Base-by-base conservation (phyloP, 2,797 vertebrate genomes). In the Poeciliopsis turneri region DNA sequence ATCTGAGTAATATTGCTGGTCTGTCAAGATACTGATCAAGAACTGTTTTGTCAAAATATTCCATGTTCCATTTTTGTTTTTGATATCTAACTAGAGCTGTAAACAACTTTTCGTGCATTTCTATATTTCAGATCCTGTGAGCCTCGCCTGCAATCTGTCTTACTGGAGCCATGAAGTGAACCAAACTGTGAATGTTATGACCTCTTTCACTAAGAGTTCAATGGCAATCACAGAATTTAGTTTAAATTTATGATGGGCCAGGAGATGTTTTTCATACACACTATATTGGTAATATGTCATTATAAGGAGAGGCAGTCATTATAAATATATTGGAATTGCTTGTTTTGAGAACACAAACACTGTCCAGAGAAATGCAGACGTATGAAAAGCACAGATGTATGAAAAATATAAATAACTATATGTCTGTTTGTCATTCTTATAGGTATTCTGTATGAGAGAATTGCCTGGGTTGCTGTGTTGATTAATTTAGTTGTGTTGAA, bases 401-500 rank as follows among this genome's bases (percentile, higher is more conserved):
- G n/a, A 70, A 70, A 64, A n/a, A 25, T 45, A 72, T 49, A 47
- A 68, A 78, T 74, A 73, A 23, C 61, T 81, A 69, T 70, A 78
- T 80, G 66, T 68, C 76, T 77, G 69, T 72, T 55, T 85, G 81
- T 80, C 78, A 84, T 74, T 89, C 80, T 79, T 89, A 75, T 89
- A 88, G 85, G 82, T 88, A 83, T 88, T 88, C 78, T 66, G 76
- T 81, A 81, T 57, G 79, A 88, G 90, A 82, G 82, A 87, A 80
- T 82, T 86, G 87, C 80, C 90, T 71, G 74, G 81, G 85, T 85
- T 93, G 90, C 84, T 82, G 88, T 92, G 92, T 93, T 95, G 93
- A 95, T 96, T 95, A 94, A 95, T 95, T 96, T 95, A 96, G 90
- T 94, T 92, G 83, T 94, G 89, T 92, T 94, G 94, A 95, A 95